A percentile compares a stretch with the other conserved stretches of the same genome.
Evolutionary conservation across 2,113 vertebrate species (phyloP).

Genomic region (Nestor notabilis): DNA sequence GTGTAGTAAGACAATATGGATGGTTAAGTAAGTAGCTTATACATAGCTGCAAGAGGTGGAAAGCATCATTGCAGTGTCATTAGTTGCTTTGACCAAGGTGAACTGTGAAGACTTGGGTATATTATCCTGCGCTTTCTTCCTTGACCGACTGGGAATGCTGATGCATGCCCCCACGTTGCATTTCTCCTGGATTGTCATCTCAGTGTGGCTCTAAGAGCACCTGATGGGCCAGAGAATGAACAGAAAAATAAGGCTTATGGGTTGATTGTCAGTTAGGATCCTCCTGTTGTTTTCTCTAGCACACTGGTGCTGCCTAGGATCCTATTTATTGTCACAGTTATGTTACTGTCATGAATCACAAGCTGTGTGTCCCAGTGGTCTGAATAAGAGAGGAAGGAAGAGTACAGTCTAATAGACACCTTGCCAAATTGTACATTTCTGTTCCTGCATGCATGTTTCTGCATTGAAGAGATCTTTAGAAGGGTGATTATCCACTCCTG

Average conservation of each 20-base stretch:
- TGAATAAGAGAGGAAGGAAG: not conserved
- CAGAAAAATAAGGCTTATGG: not conserved
- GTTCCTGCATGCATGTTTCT: not conserved
- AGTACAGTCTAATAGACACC: not conserved
- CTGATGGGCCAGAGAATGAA: not conserved
- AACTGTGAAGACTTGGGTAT: not conserved
- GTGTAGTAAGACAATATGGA: not conserved
- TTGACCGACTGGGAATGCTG: not conserved
- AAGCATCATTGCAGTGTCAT: not conserved
- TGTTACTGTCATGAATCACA: not conserved
- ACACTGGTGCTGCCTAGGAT: not conserved
- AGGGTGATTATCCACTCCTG: not conserved
- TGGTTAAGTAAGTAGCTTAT: not conserved
- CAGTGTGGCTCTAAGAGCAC: not conserved
- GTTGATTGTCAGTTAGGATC: not conserved
- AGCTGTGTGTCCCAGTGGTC: not conserved
- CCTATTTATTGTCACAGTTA: not conserved
- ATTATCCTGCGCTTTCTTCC: not conserved
- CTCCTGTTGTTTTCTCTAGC: not conserved
- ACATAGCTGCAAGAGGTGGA: not conserved
- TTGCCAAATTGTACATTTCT: not conserved
- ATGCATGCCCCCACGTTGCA: not conserved
- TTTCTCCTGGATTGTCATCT: not conserved
- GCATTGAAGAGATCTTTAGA: not conserved
- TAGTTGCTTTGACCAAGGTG: not conserved